Percentiles rank a stretch among this genome's conserved stretches.
Conservation (phyloP, 2,888 invertebrate genomes). For the Heliconius ismenius region DNA sequence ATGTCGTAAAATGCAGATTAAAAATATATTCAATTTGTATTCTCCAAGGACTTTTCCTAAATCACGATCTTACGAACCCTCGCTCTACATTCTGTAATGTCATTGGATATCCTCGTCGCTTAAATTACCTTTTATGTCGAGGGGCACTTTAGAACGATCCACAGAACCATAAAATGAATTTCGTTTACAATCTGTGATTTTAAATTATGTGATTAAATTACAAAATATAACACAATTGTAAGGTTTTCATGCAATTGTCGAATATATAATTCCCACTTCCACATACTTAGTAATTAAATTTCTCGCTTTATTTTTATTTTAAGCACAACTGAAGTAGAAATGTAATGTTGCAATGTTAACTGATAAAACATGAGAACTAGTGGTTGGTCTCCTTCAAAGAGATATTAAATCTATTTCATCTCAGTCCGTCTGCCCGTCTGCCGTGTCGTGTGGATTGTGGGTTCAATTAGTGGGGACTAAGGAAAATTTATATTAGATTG, state of each 20-base stretch:
- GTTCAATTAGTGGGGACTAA: too few species aligned
- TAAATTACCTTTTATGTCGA: conserved; percentile 10
- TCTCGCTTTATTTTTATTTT: too few species aligned
- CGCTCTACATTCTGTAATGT: conserved; percentile 14
- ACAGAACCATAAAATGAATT: conserved; percentile 13
- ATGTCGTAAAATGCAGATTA: neutral
- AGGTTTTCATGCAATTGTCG: neutral
- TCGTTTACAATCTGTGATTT: conserved; percentile 10
- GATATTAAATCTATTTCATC: too few species aligned
- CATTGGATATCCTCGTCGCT: conserved; percentile 8
- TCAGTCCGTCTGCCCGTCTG: too few species aligned
- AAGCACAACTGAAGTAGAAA: too few species aligned
- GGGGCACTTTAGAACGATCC: conserved; percentile 16
- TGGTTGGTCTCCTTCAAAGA: too few species aligned
- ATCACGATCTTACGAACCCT: conserved; percentile 6
- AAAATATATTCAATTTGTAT: conserved; percentile 10
- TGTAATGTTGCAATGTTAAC: too few species aligned
- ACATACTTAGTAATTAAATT: too few species aligned
- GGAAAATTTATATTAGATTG: too few species aligned
- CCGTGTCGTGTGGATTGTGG: too few species aligned
- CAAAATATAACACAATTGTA: neutral
- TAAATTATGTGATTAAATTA: neutral
- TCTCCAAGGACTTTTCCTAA: neutral
- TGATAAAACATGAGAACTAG: too few species aligned
- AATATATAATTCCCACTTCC: too few species aligned